These are phyloP conservation scores for Drosophila ustulata DNA, from an alignment of 2,888 invertebrate species.

Conservation along the genomic window DNA sequence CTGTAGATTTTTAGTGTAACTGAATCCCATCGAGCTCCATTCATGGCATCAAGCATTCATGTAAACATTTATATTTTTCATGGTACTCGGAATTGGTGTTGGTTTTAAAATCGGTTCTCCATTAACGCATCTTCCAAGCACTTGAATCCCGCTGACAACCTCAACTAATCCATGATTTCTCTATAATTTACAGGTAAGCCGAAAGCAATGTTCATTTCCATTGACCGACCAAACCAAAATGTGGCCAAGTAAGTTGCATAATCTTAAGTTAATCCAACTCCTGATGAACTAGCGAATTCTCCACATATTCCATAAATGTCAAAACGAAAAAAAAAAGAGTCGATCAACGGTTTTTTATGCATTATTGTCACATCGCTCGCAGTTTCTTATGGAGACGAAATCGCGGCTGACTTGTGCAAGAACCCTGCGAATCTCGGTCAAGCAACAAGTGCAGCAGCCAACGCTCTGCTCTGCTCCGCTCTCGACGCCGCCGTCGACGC, in stretches of 20 bases:
- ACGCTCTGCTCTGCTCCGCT: background rate
- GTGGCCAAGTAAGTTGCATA: slow-evolving; percentile 47
- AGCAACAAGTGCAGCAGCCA: slow-evolving; percentile 75
- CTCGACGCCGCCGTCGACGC: slow-evolving; percentile 3
- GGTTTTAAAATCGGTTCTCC: slow-evolving; percentile 13
- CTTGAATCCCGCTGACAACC: background rate
- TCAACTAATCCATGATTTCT: slow-evolving; percentile 21
- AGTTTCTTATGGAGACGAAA: slow-evolving; percentile 28
- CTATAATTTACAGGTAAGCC: slow-evolving; percentile 47
- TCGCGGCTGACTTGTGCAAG: slow-evolving; percentile 45
- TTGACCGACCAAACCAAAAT: slow-evolving; percentile 47
- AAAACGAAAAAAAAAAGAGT: slow-evolving; percentile 6
- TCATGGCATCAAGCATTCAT: background rate
- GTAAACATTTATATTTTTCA: background rate
- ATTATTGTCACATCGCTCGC: slow-evolving; percentile 52
- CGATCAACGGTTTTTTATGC: slow-evolving; percentile 50
- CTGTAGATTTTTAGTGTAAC: no score
- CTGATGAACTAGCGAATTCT: slow-evolving; percentile 27
- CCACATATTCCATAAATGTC: slow-evolving; percentile 14
- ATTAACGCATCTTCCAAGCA: slow-evolving; percentile 4
- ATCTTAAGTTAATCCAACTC: slow-evolving; percentile 19
- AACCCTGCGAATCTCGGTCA: slow-evolving; percentile 67
- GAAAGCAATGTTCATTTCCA: background rate
- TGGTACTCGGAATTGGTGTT: slow-evolving; percentile 20
- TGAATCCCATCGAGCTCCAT: background rate